Evolutionary conservation across 1,140 invertebrate species (phyloP), one percentile per base, ranked within the genome.

Genomic region (Diorhabda carinulata): DNA sequence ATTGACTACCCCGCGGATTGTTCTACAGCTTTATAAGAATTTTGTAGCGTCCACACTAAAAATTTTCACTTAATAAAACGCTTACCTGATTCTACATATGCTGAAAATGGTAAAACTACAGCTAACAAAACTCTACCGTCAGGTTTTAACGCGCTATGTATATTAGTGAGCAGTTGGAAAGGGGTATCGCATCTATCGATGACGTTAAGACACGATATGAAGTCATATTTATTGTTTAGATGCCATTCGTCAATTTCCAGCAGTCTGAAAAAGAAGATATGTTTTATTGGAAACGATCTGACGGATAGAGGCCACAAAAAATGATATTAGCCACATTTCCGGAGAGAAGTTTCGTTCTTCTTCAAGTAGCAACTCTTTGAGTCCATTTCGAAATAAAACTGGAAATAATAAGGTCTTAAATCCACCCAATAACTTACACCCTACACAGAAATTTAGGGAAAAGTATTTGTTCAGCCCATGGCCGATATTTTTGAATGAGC

Each of bases 161-260:
- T 90, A 71, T 90, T 82, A 43, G 84, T 82, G 44, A 98, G 83
- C 71, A 98, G 84, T 42, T 85, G 86, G 42, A 90, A 78, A 2
- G 96, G 95, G 64, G 85, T 85, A 78, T 91, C 90, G 84, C 95
- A 97, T 64, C 96, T 87, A 82, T 98, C 96, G 68, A 98, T 82
- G 4, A 98, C 83, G 82, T 98, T 98, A 43, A 98, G 81, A 81
- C 93, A 96, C 64, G 90, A 88, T 64, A 97, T 90, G 57, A 95
- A 86, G 76, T 95, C 89, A 82, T 89, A 97, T 45, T 85, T 81
- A 40, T 83, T 80, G 2, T 82, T 73, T n/a, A 81, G 76, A 76
- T 82, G 80, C 95, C 95, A 97, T 3, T 84, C 81, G 41, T 93
- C 87, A 2, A 91, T 86, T 67, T 92, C 91, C 25, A 96, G 80